A percentile compares a stretch with the other conserved stretches of the same genome.
These are phyloP conservation scores for Pungitius pungitius DNA, from an alignment of 2,113 vertebrate species.

Conservation along the genomic window DNA sequence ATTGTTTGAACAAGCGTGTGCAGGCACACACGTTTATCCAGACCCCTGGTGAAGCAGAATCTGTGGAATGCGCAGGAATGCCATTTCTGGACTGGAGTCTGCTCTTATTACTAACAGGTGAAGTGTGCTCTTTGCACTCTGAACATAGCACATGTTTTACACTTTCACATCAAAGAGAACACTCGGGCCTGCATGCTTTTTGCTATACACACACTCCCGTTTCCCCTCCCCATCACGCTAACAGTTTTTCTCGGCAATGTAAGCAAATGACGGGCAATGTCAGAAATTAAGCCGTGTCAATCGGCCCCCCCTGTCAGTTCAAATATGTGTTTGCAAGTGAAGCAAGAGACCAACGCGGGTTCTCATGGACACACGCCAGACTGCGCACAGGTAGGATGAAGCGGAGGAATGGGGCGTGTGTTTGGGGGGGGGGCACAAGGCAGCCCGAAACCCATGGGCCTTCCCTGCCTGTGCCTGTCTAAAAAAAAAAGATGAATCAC, in stretches of 20 bases:
- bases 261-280: slow-evolving; percentile 47
- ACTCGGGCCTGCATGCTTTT: slow-evolving; percentile 9
- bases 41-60: slow-evolving; percentile 82
- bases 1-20: slow-evolving; percentile 57
- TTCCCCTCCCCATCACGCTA: slow-evolving; percentile 42
- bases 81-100: slow-evolving; percentile 72
- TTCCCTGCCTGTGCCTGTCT: slow-evolving; percentile 54
- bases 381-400: slow-evolving; percentile 63
- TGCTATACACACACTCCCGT: slow-evolving; percentile 27
- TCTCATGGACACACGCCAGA: slow-evolving; percentile 58
- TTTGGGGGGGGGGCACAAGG: background rate
- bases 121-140: slow-evolving; percentile 71
- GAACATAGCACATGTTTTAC: slow-evolving; percentile 61
- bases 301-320: slow-evolving; percentile 68
- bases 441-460: slow-evolving; percentile 15
- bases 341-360: slow-evolving; percentile 65
- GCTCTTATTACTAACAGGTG: slow-evolving; percentile 85
- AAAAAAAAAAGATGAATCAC: slow-evolving; percentile 34
- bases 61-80: slow-evolving; percentile 81
- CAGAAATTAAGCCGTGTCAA: slow-evolving; percentile 68
- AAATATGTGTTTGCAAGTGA: slow-evolving; percentile 75
- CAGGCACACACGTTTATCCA: slow-evolving; percentile 62
- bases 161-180: slow-evolving; percentile 65
- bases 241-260: slow-evolving; percentile 51
- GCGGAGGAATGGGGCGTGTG: slow-evolving; percentile 31